These are phyloP conservation scores for Agrilus mali DNA, from an alignment of 2,888 invertebrate genomes.

Conservation along the genomic window DNA sequence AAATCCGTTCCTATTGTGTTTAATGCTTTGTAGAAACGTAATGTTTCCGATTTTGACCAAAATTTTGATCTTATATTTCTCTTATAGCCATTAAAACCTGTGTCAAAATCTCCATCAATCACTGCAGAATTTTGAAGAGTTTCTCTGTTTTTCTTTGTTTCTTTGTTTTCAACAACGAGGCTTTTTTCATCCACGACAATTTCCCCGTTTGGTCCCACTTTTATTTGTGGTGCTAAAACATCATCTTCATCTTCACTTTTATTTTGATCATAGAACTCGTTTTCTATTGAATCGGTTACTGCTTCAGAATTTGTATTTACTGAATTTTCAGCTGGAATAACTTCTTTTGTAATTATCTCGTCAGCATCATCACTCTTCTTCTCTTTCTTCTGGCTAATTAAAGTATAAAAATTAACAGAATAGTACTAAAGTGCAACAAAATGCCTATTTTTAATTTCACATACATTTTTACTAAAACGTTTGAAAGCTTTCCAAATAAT, in stretches of 20 bases:
- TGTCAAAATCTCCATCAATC: slow-evolving; percentile 48
- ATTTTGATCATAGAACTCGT: not conserved
- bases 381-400: slow-evolving; percentile 1
- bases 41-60: slow-evolving; percentile 68
- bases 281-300: not conserved
- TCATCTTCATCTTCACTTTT: slow-evolving; percentile 14
- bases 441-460: no score
- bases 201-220: slow-evolving; percentile 74
- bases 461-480: no score
- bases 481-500: no score
- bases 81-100: slow-evolving; percentile 49
- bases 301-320: not conserved
- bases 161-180: slow-evolving; percentile 64
- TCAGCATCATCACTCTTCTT: slow-evolving; percentile 11
- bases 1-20: slow-evolving; percentile 90
- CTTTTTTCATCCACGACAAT: slow-evolving; percentile 77
- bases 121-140: slow-evolving; percentile 52
- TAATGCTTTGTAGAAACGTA: slow-evolving; percentile 83
- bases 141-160: slow-evolving; percentile 45
- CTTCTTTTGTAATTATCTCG: slow-evolving; percentile 8
- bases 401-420: no score
- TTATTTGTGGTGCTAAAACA: slow-evolving; percentile 68
- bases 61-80: slow-evolving; percentile 55
- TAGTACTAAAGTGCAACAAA: no score
- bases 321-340: not conserved